Conservation (phyloP, 2,797 vertebrate species). For the Poecilia wingei region DNA sequence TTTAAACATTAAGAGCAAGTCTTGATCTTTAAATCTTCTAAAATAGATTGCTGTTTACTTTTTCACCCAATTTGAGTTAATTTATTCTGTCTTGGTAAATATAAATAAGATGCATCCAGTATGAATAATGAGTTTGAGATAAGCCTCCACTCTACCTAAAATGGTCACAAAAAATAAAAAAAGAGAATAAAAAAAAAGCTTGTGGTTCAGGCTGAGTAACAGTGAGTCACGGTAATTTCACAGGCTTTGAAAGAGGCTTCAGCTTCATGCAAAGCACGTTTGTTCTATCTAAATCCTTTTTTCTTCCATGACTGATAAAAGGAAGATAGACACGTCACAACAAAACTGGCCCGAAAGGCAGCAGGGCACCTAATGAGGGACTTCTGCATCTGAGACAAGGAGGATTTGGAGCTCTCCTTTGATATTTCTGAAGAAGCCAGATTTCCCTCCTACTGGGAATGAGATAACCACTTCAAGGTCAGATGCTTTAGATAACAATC, state of each 20-base stretch:
- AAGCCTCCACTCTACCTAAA: constrained; percentile 40
- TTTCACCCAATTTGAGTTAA: constrained; percentile 20
- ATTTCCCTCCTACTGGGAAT: constrained; percentile 59
- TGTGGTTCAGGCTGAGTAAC: constrained; percentile 49
- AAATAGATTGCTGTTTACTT: constrained; percentile 46
- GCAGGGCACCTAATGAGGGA: constrained; percentile 70
- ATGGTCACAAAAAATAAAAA: constrained; percentile 37
- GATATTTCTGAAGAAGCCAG: constrained; percentile 67
- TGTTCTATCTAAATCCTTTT: constrained; percentile 59
- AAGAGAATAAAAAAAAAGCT: constrained; percentile 6
- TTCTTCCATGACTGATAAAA: constrained; percentile 65
- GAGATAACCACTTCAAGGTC: constrained; percentile 77
- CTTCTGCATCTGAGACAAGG: constrained; percentile 68
- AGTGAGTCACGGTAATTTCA: constrained; percentile 53
- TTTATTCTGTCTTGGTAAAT: constrained; percentile 35
- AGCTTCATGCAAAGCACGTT: constrained; percentile 64
- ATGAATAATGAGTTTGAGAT: constrained; percentile 59
- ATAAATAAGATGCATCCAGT: constrained; percentile 51
- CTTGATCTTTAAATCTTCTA: constrained; percentile 23
- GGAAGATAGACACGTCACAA: constrained; percentile 58
- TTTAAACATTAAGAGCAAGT: constrained; percentile 10
- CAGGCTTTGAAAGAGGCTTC: constrained; percentile 44
- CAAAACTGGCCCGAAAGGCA: constrained; percentile 61
- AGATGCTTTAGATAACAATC: constrained; percentile 74
- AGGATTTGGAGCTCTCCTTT: constrained; percentile 69